Percentiles rank a stretch among this genome's conserved stretches.
Evolutionary conservation across 2,113 vertebrate species (phyloP).

Genomic region (Monopterus albus): DNA sequence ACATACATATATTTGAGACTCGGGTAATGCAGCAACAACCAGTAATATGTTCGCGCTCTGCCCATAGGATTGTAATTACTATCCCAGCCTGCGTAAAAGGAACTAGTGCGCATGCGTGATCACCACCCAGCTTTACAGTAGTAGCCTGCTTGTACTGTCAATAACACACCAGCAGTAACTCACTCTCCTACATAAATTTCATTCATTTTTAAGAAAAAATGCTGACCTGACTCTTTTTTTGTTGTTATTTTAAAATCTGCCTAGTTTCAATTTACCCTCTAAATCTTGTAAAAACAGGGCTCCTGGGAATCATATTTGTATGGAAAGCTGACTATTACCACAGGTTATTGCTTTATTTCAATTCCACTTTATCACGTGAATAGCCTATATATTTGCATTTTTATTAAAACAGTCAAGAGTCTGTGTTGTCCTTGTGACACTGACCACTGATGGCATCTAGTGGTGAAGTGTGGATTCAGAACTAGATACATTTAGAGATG

Average conservation of each 20-base stretch:
- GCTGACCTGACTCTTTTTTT: background rate
- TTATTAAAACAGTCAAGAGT: background rate
- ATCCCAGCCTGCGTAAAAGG: background rate
- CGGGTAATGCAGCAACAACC: constrained; percentile 1
- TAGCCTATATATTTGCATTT: no score
- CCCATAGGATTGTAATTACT: constrained; percentile 59
- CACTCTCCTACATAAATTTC: no score
- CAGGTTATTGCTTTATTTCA: no score
- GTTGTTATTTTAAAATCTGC: no score
- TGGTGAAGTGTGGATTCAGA: background rate
- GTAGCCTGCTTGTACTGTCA: background rate
- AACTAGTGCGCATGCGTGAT: constrained; percentile 67
- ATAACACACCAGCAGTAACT: background rate
- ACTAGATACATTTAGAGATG: background rate
- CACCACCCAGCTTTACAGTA: constrained; percentile 41
- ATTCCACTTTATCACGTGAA: no score
- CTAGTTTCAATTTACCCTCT: no score
- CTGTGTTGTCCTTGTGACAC: background rate
- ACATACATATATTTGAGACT: background rate
- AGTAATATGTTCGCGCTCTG: constrained; percentile 59
- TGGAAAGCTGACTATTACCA: no score
- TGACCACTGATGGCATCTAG: constrained; percentile 39
- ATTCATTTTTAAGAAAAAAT: background rate
- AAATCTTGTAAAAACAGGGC: no score
- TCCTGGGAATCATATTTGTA: no score